Evolutionary conservation across 1,140 invertebrate species (phyloP).

Genomic region (Lordiphosa collinella): DNA sequence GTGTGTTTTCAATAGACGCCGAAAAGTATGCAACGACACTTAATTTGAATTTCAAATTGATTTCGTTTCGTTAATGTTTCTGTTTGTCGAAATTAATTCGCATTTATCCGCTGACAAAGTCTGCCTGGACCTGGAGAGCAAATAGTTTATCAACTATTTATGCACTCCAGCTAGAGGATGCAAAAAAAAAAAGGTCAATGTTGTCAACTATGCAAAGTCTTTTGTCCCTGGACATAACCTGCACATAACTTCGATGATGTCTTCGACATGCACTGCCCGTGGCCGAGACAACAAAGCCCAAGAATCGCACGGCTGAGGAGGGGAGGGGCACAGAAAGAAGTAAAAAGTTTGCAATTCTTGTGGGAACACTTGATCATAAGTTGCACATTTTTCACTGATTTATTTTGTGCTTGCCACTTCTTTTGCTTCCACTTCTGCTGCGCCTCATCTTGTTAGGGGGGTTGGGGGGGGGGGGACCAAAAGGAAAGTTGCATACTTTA

Average conservation of each 20-base stretch:
- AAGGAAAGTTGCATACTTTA: slow-evolving; percentile 33
- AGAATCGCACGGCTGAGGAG: slow-evolving; percentile 29
- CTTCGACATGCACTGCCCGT: slow-evolving; percentile 51
- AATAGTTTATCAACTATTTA: slow-evolving; percentile 76
- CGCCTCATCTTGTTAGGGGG: background rate
- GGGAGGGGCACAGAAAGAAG: background rate
- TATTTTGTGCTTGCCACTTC: slow-evolving; percentile 31
- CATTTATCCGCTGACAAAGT: slow-evolving; percentile 37
- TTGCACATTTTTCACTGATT: slow-evolving; percentile 72
- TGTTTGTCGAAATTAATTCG: slow-evolving; percentile 55
- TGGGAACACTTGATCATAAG: slow-evolving; percentile 77
- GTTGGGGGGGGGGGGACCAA: no score
- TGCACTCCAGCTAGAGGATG: slow-evolving; percentile 9
- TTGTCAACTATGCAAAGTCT: slow-evolving; percentile 69
- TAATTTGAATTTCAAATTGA: slow-evolving; percentile 71
- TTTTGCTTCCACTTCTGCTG: background rate
- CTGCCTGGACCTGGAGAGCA: slow-evolving; percentile 1
- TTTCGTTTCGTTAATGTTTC: slow-evolving; percentile 25
- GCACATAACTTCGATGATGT: slow-evolving; percentile 73
- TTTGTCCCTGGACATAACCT: slow-evolving; percentile 31
- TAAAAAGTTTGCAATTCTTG: slow-evolving; percentile 72
- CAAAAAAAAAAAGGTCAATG: slow-evolving; percentile 37
- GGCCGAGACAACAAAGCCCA: slow-evolving; percentile 59
- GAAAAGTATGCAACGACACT: slow-evolving; percentile 27
- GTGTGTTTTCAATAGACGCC: slow-evolving; percentile 21